A percentile compares a stretch with the other conserved stretches of the same genome.
Evolutionary conservation across 2,888 invertebrate species (phyloP).

Genomic region (Agrotis ipsilon): DNA sequence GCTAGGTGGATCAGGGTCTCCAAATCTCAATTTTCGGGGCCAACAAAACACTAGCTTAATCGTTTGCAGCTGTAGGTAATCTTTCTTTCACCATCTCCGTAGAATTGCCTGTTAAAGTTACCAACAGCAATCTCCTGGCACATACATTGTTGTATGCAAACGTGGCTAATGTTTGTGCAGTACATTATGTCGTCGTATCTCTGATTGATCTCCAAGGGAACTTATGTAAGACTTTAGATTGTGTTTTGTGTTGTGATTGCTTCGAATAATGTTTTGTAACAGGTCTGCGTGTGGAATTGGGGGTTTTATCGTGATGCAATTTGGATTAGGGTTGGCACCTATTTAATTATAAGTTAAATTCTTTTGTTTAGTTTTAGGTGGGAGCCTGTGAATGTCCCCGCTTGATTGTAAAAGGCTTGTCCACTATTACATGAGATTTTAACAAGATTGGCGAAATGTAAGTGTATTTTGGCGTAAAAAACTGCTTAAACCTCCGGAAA

Average conservation of each 20-base stretch:
- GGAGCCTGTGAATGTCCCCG: no score
- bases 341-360: no score
- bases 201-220: slow-evolving; percentile 40
- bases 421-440: no score
- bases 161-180: slow-evolving; percentile 5
- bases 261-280: slow-evolving; percentile 12
- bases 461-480: no score
- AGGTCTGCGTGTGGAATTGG: not conserved
- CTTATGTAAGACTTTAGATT: slow-evolving; percentile 26
- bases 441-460: no score
- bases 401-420: no score
- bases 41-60: not conserved
- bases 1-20: no score
- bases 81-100: slow-evolving; percentile 3
- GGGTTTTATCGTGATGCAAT: not conserved
- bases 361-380: no score
- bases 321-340: no score
- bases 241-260: slow-evolving; percentile 16
- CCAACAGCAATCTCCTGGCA: slow-evolving; percentile 4
- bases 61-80: not conserved
- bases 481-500: no score
- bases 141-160: slow-evolving; percentile 21
- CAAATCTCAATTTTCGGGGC: no score
- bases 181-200: slow-evolving; percentile 34
- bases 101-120: not conserved